Evolutionary conservation across 2,113 vertebrate genomes (phyloP).

Genomic region (Pachycephala philippinensis): DNA sequence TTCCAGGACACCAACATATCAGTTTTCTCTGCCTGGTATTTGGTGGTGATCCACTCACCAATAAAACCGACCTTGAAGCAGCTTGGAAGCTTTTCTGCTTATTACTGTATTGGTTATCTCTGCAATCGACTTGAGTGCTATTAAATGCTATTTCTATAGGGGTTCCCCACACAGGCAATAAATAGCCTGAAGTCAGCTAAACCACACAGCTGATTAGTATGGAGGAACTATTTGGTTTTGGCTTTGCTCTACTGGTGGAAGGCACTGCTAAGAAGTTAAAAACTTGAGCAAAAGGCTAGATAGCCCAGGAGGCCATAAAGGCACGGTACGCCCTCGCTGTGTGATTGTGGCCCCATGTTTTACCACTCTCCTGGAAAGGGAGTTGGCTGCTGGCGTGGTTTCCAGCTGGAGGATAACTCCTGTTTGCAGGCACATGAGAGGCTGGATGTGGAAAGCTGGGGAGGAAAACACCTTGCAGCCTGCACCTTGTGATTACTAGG

Average conservation of each 20-base stretch:
- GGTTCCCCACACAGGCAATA: background rate
- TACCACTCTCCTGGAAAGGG: background rate
- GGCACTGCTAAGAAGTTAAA: background rate
- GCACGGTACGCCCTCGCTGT: rapidly evolving
- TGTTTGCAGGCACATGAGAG: background rate
- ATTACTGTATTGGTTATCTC: conserved; percentile 22
- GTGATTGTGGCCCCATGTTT: background rate
- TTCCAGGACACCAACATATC: rapidly evolving
- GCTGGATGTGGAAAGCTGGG: background rate
- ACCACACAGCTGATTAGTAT: background rate
- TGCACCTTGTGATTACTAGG: background rate
- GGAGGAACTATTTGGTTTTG: background rate
- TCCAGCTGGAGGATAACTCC: background rate
- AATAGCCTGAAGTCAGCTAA: conserved; percentile 37
- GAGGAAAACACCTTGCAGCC: conserved; percentile 9
- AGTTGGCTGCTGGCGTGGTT: background rate
- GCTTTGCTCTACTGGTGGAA: background rate
- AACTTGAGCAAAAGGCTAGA: background rate
- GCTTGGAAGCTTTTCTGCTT: conserved; percentile 26
- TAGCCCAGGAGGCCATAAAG: background rate
- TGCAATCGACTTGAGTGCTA: conserved; percentile 12
- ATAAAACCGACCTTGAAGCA: background rate
- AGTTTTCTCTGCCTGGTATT: background rate
- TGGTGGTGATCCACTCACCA: background rate
- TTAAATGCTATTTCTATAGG: conserved; percentile 26